These are phyloP conservation scores for Pseudorhiza aurosa DNA, from an alignment of 30 jellyfish, hydroid and myxozoan species.

Conservation along the genomic window DNA sequence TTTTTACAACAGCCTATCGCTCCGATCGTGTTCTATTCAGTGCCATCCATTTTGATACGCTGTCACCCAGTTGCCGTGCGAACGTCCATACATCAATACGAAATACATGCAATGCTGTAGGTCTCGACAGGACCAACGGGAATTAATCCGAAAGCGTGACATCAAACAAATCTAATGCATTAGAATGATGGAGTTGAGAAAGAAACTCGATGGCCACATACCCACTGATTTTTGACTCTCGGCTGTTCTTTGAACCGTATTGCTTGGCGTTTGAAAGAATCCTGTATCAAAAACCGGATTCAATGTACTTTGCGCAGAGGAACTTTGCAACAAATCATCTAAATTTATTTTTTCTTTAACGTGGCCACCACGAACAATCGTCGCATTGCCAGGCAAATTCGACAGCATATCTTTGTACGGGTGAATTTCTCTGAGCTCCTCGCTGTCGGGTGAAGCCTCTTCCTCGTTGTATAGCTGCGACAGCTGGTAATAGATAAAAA, in stretches of 20 bases:
- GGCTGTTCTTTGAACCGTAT: conserved; percentile 50
- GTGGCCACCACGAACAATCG: conserved; percentile 98
- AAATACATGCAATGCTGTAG: no score
- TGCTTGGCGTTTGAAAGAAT: conserved; percentile 36
- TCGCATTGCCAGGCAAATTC: conserved; percentile 94
- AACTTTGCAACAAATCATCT: conserved; percentile 23
- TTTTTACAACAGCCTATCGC: no score
- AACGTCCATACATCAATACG: no score
- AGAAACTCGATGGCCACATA: background rate
- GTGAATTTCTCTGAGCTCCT: conserved; percentile 72
- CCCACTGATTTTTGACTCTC: conserved; percentile 44
- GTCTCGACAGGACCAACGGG: background rate
- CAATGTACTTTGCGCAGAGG: conserved; percentile 31
- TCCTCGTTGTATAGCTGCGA: conserved; percentile 76
- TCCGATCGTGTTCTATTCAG: no score
- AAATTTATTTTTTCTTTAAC: conserved; percentile 71
- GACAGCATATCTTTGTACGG: conserved; percentile 92
- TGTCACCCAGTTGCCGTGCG: no score
- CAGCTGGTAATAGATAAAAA: conserved; percentile 21
- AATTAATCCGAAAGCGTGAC: background rate
- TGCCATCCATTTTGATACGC: no score
- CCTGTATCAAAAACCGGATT: conserved; percentile 29
- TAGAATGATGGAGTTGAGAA: background rate
- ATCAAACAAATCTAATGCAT: no score
- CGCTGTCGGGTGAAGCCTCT: conserved; percentile 45